Percentiles rank a stretch among this genome's conserved stretches.
Evolutionary conservation across 2,888 invertebrate genomes (phyloP).

Genomic region (Hecatera dysodea): DNA sequence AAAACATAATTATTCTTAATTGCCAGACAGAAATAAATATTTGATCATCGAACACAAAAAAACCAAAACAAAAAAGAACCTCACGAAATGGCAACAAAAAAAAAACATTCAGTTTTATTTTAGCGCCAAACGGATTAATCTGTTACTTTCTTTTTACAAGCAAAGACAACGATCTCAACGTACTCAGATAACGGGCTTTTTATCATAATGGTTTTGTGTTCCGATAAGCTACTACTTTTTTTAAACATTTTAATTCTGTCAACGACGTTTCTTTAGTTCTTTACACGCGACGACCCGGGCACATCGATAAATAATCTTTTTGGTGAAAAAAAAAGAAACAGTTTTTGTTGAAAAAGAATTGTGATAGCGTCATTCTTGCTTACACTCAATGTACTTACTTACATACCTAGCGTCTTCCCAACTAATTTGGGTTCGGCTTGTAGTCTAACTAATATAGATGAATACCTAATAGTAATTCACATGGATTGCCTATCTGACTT

Average conservation of each 20-base stretch:
- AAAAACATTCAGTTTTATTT: conserved; percentile 50
- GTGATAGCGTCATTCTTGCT: conserved; percentile 9
- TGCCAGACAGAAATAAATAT: neutral
- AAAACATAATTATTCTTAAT: neutral
- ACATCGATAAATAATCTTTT: conserved; percentile 62
- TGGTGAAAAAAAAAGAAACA: conserved; percentile 3
- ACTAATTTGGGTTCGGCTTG: too few relatives aligned
- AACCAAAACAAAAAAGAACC: neutral
- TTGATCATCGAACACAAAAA: conserved; percentile 8
- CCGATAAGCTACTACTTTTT: conserved; percentile 81
- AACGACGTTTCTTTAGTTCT: conserved; percentile 56
- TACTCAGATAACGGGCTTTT: conserved; percentile 74
- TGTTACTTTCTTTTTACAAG: conserved; percentile 70
- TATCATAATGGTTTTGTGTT: conserved; percentile 83
- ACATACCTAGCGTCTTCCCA: too few relatives aligned
- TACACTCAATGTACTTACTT: neutral
- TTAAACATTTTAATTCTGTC: conserved; percentile 71
- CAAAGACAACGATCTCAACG: conserved; percentile 67
- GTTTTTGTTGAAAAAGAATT: conserved; percentile 1
- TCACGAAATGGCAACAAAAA: conserved; percentile 24
- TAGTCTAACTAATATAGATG: too few relatives aligned
- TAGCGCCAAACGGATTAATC: conserved; percentile 59
- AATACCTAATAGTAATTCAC: too few relatives aligned
- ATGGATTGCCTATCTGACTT: too few relatives aligned
- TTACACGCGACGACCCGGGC: conserved; percentile 69